Percentiles rank a stretch among this genome's conserved stretches.
Conservation (phyloP, 2,113 vertebrate genomes). For the Macaca fascicularis region DNA sequence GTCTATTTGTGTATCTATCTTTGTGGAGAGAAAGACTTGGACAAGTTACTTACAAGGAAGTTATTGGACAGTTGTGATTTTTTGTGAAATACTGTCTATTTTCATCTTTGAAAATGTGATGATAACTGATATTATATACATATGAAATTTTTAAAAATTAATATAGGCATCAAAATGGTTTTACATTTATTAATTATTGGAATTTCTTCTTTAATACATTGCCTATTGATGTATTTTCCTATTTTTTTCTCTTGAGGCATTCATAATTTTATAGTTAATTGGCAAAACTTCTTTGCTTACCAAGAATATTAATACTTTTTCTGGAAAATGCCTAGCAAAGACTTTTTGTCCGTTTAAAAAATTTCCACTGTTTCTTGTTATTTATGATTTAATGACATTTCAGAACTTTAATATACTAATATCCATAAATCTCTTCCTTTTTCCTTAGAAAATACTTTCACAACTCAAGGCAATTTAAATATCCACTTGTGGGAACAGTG, state of each 20-base stretch:
- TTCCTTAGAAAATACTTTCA: neutral
- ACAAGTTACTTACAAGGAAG: neutral
- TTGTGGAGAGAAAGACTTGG: neutral
- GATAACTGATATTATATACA: too few relatives aligned
- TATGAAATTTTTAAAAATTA: neutral
- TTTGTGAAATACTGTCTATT: neutral
- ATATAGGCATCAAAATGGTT: neutral
- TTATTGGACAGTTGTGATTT: neutral
- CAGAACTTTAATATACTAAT: neutral
- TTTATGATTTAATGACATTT: neutral
- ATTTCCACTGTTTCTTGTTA: neutral
- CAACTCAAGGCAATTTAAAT: neutral
- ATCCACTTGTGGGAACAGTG: neutral
- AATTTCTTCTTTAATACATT: constrained; percentile 14
- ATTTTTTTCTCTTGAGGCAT: neutral
- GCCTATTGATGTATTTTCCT: neutral
- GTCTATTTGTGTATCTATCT: neutral
- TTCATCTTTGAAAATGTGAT: neutral
- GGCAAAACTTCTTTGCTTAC: neutral
- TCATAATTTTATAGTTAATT: neutral
- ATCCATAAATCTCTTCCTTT: neutral
- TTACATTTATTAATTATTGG: neutral
- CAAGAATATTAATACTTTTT: neutral
- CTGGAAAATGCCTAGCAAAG: neutral
- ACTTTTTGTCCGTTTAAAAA: neutral